phyloP scores from a whole-genome alignment of 2,797 vertebrate genomes.

The Siniperca undulata region DNA sequence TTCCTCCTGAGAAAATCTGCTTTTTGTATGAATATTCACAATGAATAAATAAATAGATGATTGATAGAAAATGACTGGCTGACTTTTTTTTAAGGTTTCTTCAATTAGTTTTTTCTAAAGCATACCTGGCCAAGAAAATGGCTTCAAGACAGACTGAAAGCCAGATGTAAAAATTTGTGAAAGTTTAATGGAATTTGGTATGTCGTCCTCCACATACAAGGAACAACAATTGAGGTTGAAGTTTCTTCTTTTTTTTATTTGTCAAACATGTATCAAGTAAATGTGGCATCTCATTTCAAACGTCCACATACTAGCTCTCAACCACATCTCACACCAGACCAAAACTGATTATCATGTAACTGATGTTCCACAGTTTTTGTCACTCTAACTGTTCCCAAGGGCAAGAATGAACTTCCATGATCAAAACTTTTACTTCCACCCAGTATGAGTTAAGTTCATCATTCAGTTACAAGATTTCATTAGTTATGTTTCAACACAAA shows the following conservation, averaged over 20 bases:
- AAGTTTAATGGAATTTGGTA: not conserved
- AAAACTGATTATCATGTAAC: too few species aligned
- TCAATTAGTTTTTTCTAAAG: not conserved
- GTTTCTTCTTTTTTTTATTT: not conserved
- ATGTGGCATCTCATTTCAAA: not conserved
- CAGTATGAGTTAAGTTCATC: too few species aligned
- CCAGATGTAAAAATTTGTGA: not conserved
- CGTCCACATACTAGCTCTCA: not conserved
- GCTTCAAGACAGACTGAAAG: not conserved
- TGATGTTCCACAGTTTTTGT: too few species aligned
- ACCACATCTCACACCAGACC: not conserved
- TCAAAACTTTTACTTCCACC: too few species aligned
- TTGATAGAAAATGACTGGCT: conserved; percentile 49
- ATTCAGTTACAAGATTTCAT: too few species aligned
- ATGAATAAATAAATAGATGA: conserved; percentile 76
- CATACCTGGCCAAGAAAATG: not conserved
- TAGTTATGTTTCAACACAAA: too few species aligned
- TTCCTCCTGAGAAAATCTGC: conserved; percentile 59
- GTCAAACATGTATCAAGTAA: not conserved
- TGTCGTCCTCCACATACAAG: not conserved
- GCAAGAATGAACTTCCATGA: too few species aligned
- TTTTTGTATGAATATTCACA: conserved; percentile 79
- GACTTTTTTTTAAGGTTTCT: not conserved
- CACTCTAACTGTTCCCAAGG: too few species aligned
- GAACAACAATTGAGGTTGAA: not conserved